Conservation (phyloP, 1,140 invertebrate species). For the Drosophila serrata region DNA sequence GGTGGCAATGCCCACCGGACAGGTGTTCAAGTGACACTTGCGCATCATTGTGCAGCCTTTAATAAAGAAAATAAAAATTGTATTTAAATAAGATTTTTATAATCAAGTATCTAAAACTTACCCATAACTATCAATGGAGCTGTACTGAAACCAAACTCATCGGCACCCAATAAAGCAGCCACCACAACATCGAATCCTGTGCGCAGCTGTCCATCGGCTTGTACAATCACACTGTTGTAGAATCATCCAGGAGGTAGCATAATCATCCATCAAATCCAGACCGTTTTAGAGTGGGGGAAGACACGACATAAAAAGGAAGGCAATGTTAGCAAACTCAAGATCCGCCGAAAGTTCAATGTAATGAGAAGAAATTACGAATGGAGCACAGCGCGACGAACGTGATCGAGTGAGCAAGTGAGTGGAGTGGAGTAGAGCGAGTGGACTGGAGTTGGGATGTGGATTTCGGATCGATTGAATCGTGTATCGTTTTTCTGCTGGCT, state of each 20-base stretch:
- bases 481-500: conserved; percentile 16
- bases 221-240: conserved; percentile 92
- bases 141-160: conserved; percentile 99
- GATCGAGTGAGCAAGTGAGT: conserved; percentile 71
- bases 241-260: neutral
- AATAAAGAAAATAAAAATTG: neutral
- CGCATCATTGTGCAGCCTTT: conserved; percentile 99
- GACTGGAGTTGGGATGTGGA: conserved; percentile 39
- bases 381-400: conserved; percentile 80
- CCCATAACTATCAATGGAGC: conserved; percentile 98
- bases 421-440: conserved; percentile 49
- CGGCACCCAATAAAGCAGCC: conserved; percentile 97
- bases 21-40: conserved; percentile 99
- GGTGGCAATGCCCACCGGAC: conserved; percentile 99
- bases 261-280: conserved; percentile 5
- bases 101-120: conserved; percentile 55
- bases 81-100: neutral
- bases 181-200: conserved; percentile 99
- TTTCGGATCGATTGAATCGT: conserved; percentile 50
- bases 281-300: conserved; percentile 60
- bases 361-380: conserved; percentile 85
- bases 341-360: conserved; percentile 40
- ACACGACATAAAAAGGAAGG: conserved; percentile 79
- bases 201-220: conserved; percentile 97
- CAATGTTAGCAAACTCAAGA: conserved; percentile 58